These are phyloP conservation scores for Ceyx margarethae DNA, from an alignment of 2,113 vertebrate species.

Conservation along the genomic window DNA sequence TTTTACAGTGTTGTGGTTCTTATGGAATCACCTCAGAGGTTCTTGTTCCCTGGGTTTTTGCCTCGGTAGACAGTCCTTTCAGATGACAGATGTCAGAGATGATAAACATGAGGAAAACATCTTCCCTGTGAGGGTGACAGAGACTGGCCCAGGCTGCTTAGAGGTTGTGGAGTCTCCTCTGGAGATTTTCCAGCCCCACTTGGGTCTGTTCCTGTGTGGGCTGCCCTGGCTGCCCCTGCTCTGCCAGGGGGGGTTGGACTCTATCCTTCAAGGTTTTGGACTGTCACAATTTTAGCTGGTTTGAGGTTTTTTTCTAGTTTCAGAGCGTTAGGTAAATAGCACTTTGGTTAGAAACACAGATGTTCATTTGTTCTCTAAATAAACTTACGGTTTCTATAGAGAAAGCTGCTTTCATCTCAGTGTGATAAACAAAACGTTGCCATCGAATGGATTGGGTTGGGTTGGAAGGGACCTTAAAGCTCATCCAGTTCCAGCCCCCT, in stretches of 20 bases:
- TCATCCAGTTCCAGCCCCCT: neutral
- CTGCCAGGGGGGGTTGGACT: too few species aligned
- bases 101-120: too few species aligned
- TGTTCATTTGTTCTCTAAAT: accelerated
- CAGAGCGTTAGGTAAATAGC: accelerated
- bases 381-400: too few species aligned
- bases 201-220: too few species aligned
- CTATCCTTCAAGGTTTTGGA: too few species aligned
- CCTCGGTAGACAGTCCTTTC: accelerated
- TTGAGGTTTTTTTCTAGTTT: neutral
- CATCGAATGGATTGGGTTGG: neutral
- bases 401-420: accelerated
- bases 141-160: too few species aligned
- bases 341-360: accelerated
- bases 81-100: neutral
- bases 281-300: accelerated
- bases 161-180: too few species aligned
- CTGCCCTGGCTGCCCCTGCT: too few species aligned
- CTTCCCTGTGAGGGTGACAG: too few species aligned
- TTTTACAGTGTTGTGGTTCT: accelerated
- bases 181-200: too few species aligned
- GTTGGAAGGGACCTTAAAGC: neutral
- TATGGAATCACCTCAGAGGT: too few species aligned
- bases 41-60: neutral
- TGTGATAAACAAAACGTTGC: neutral